A percentile compares a stretch with the other conserved stretches of the same genome.
Conservation (phyloP, 1,140 invertebrate genomes). For the Rhyacophila brunnea region DNA sequence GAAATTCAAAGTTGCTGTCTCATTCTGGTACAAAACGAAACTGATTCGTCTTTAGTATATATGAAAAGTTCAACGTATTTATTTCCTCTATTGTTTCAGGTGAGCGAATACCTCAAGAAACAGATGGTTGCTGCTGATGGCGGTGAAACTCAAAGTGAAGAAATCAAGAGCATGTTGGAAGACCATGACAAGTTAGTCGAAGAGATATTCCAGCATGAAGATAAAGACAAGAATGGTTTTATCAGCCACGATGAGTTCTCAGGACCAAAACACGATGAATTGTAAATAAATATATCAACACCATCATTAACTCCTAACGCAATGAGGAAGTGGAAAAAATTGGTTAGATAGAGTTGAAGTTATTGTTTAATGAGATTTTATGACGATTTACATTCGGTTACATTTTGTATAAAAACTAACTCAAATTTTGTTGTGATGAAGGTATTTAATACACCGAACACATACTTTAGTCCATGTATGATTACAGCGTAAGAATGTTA, state of each 20-base stretch:
- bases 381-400: conserved; percentile 58
- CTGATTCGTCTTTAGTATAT: too few species aligned
- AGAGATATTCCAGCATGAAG: conserved; percentile 96
- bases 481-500: too few species aligned
- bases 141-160: conserved; percentile 66
- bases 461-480: too few species aligned
- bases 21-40: too few species aligned
- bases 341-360: conserved; percentile 18
- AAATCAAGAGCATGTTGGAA: conserved; percentile 80
- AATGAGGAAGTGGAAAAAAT: conserved; percentile 25
- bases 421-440: too few species aligned
- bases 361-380: conserved; percentile 49
- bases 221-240: conserved; percentile 92
- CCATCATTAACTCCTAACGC: conserved; percentile 27
- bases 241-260: conserved; percentile 96
- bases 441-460: too few species aligned
- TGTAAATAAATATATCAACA: conserved; percentile 60
- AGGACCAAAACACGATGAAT: conserved; percentile 94
- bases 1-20: too few species aligned
- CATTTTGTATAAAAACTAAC: conserved; percentile 27
- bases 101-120: conserved; percentile 87
- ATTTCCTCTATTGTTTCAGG: conserved; percentile 59
- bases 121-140: conserved; percentile 80
- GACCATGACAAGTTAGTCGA: conserved; percentile 92
- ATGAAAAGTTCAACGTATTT: too few species aligned